Base-by-base conservation (phyloP, 2,113 vertebrate species). In the Hyaena hyaena region DNA sequence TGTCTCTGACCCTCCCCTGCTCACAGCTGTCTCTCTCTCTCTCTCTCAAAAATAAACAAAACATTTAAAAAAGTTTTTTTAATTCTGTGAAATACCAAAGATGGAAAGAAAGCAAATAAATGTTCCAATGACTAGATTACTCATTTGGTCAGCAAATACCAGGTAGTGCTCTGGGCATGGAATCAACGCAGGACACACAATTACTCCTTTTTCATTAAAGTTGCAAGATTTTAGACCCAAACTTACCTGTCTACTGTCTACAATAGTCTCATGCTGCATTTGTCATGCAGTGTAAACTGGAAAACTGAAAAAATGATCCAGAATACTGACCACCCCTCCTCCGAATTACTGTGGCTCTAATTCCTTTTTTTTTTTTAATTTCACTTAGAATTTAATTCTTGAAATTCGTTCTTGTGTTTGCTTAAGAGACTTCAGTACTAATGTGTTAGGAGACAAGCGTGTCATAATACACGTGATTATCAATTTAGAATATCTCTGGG, bases 321-420 rank as follows among this genome's bases (percentile, higher is more conserved):
- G 53, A 66, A 23, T 35, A 68, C 28, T 53, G 19, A 69, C 19
- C 31, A 19, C 1, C 14, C 31, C 26, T 61, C 16, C n/a, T 17
- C 15, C 28, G 58, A 26, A 74, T 31, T 73, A 90, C 33, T 74
- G 50, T 71, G 76, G 91, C 61, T 91, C 96, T n/a, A 74, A 87
- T 71, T 94, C 35, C 90, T 88, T 74, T 15, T 26, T 74, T 23
- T 66, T 33, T 73, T 43, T 74, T 39, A 39, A 39, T 39, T 14
- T n/a, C 79, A 90, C 48, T 84, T 50, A 88, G 43, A 93, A 50
- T 87, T 97, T 48, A 81, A 87, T 71, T 96, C 69, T 93, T 88
- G 65, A 84, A 73, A 48, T 26, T 83, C 90, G 26, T 12, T 83
- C 90, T 93, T 65, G 50, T 71, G 31, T 73, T 94, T 79, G 9